Percentiles rank a stretch among this genome's conserved stretches.
Evolutionary conservation across 2,797 vertebrate genomes (phyloP).

Genomic region (Amniataba percoides): DNA sequence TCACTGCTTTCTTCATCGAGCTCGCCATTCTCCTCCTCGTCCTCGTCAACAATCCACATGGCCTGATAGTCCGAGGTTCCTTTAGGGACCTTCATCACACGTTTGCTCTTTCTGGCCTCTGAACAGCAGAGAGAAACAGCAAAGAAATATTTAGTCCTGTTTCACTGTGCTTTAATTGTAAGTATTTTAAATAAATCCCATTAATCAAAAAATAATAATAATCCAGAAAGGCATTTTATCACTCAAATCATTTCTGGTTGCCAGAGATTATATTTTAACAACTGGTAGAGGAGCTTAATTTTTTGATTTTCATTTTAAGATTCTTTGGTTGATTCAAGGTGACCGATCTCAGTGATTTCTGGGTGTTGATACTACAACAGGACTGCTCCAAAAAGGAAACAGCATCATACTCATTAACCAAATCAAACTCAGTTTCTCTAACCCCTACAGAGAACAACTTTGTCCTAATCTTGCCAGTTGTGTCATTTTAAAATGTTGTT

Average conservation of each 20-base stretch:
- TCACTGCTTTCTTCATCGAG: constrained; percentile 81
- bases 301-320: background rate
- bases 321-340: background rate
- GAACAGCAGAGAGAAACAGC: constrained; percentile 22
- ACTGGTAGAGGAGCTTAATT: background rate
- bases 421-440: background rate
- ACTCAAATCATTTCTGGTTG: background rate
- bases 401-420: background rate
- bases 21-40: constrained; percentile 73
- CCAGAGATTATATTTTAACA: background rate
- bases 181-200: too few species aligned
- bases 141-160: background rate
- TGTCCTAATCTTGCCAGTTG: background rate
- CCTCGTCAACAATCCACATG: constrained; percentile 91
- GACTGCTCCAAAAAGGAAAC: background rate
- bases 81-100: constrained; percentile 92
- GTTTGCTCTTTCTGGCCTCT: constrained; percentile 88
- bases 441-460: background rate
- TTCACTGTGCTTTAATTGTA: too few species aligned
- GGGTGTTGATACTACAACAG: background rate
- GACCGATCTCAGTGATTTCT: background rate
- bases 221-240: background rate
- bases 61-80: constrained; percentile 97
- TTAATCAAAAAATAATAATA: too few species aligned
- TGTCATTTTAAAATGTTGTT: background rate